phyloP scores from a whole-genome alignment of 2,797 vertebrate species.

The Rhinophrynus dorsalis region DNA sequence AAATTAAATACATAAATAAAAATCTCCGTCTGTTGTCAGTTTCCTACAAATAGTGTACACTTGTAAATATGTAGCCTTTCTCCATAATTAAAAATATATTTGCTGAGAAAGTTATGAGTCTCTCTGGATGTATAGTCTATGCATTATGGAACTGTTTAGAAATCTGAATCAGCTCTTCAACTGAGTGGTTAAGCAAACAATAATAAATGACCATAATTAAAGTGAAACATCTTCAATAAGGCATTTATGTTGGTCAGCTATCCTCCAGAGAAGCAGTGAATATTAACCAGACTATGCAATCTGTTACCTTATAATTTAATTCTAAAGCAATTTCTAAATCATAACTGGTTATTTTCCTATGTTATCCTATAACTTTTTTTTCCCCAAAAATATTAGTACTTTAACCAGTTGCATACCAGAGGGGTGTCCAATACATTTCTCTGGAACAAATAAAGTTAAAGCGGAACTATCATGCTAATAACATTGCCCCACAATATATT shows the following conservation, averaged over 20 bases:
- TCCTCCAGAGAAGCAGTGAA: constrained; percentile 24
- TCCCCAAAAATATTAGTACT: no score
- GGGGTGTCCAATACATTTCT: no score
- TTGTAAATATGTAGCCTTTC: not conserved
- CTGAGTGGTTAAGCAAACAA: constrained; percentile 27
- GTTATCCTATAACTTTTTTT: no score
- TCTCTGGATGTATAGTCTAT: not conserved
- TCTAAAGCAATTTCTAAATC: not conserved
- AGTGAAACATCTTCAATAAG: constrained; percentile 35
- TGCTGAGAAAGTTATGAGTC: not conserved
- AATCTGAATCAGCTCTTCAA: constrained; percentile 41
- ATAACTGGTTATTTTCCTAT: not conserved
- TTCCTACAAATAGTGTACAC: no score
- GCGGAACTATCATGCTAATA: no score
- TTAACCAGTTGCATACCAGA: no score
- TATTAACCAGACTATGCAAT: constrained; percentile 9
- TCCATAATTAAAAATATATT: not conserved
- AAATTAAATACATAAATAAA: no score
- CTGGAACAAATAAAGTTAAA: no score
- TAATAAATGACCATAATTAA: constrained; percentile 43
- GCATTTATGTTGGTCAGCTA: constrained; percentile 26
- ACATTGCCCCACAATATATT: no score
- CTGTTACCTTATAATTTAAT: constrained; percentile 5
- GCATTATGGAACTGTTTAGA: constrained; percentile 22
- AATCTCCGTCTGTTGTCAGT: no score